phyloP scores from a whole-genome alignment of 2,113 vertebrate species.

The Aythya baeri region DNA sequence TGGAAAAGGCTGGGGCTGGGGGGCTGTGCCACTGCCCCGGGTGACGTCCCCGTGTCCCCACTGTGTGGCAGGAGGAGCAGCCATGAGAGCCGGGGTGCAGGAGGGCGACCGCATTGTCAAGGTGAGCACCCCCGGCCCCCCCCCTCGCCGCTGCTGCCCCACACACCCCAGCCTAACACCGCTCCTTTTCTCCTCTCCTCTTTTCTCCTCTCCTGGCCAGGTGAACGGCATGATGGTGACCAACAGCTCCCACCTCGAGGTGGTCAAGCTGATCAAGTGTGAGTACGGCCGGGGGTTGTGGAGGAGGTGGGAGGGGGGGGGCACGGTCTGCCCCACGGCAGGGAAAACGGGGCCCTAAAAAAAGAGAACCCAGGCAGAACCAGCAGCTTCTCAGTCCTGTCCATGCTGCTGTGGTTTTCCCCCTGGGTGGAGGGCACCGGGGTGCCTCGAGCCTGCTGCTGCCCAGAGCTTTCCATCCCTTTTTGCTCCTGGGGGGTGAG shows the following conservation, averaged over 20 bases:
- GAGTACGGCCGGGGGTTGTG: slow-evolving; percentile 56
- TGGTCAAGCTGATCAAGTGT: slow-evolving; percentile 97
- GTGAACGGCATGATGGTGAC: slow-evolving; percentile 92
- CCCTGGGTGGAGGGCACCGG: no score
- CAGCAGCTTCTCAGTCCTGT: no score
- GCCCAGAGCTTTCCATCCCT: neutral
- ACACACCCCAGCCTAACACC: neutral
- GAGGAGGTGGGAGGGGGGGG: no score
- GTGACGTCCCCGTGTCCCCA: neutral
- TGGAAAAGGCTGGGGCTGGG: neutral
- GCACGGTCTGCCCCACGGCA: neutral
- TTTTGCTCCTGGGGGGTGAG: neutral
- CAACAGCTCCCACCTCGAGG: slow-evolving; percentile 93
- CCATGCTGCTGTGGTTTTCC: no score
- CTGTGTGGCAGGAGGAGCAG: slow-evolving; percentile 85
- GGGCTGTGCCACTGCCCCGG: no score
- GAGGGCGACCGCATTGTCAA: slow-evolving; percentile 96
- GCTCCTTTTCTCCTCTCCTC: neutral
- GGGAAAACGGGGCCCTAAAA: no score
- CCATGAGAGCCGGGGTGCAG: slow-evolving; percentile 93
- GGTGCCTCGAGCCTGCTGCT: no score
- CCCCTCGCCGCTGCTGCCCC: fast-evolving
- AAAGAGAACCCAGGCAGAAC: no score
- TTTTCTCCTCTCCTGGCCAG: slow-evolving; percentile 55
- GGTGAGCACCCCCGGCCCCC: slow-evolving; percentile 60